Evolutionary conservation across 2,113 vertebrate genomes (phyloP).

Genomic region (Paracanthobrama guichenoti): DNA sequence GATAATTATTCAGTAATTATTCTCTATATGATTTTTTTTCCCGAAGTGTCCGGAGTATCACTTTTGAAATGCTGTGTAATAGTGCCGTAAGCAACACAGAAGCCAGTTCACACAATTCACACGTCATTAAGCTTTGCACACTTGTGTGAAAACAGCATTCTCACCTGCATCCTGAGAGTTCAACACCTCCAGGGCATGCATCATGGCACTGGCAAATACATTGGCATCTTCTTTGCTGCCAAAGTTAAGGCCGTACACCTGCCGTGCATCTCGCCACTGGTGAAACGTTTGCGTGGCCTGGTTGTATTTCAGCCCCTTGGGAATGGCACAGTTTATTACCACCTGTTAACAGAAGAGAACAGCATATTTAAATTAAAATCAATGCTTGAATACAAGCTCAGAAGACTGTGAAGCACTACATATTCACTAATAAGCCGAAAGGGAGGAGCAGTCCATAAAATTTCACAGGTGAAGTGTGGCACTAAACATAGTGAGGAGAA

Average conservation of each 20-base stretch:
- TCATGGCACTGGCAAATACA: constrained; percentile 99
- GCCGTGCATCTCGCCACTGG: constrained; percentile 96
- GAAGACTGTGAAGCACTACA: not conserved
- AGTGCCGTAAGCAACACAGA: not conserved
- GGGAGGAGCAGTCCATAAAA: not conserved
- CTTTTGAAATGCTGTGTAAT: not conserved
- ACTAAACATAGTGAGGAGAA: not conserved
- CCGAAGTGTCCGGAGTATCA: not conserved
- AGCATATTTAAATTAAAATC: not conserved
- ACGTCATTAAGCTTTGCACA: not conserved
- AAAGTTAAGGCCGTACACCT: constrained; percentile 98
- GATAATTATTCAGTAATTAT: not conserved
- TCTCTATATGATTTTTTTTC: not conserved
- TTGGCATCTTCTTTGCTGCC: constrained; percentile 99
- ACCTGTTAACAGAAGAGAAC: constrained; percentile 74
- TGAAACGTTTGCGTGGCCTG: constrained; percentile 98
- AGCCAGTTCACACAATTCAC: not conserved
- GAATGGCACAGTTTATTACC: constrained; percentile 99
- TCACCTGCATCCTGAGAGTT: constrained; percentile 96
- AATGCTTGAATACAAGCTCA: not conserved
- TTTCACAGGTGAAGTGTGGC: not conserved
- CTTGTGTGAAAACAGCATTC: not conserved
- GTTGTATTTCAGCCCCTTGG: constrained; percentile 98
- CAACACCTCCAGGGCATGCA: constrained; percentile 98
- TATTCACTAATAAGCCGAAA: not conserved